phyloP scores from a whole-genome alignment of 2,113 vertebrate genomes.

The Glaucidium brasilianum region DNA sequence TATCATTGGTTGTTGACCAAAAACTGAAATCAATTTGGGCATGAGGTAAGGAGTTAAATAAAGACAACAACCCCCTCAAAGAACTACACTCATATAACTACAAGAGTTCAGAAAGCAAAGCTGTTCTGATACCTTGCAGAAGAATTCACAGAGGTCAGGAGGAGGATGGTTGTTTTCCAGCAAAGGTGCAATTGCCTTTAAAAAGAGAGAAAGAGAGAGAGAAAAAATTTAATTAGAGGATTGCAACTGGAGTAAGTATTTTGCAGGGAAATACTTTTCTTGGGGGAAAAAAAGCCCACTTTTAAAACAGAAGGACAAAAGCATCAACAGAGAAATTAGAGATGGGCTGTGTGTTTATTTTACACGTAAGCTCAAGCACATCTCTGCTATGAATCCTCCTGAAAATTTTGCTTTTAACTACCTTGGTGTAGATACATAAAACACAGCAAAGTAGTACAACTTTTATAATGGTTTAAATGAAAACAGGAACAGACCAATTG shows the following conservation, averaged over 20 bases:
- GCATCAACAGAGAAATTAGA: not conserved
- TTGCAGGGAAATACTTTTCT: not conserved
- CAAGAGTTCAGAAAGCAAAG: not conserved
- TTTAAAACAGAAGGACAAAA: not conserved
- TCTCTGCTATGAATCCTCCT: not conserved
- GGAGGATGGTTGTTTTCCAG: conserved; percentile 99
- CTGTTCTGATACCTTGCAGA: conserved; percentile 89
- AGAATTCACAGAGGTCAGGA: conserved; percentile 99
- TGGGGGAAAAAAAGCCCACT: not conserved
- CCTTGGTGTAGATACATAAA: not conserved
- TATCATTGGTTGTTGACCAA: not conserved
- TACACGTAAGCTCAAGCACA: not conserved
- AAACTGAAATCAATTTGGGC: not conserved
- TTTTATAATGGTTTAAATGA: not conserved
- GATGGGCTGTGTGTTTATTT: not conserved
- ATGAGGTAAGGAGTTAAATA: not conserved
- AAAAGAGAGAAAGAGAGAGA: not conserved
- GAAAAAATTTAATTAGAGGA: not conserved
- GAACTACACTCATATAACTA: not conserved
- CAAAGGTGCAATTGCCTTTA: conserved; percentile 94
- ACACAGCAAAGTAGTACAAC: not conserved
- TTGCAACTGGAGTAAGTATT: not conserved
- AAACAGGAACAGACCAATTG: not conserved
- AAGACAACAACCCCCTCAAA: not conserved
- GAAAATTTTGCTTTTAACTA: not conserved